Percentiles rank a stretch among this genome's conserved stretches.
Evolutionary conservation across 2,888 invertebrate genomes (phyloP).

Genomic region (Neocrepidodera transversa): DNA sequence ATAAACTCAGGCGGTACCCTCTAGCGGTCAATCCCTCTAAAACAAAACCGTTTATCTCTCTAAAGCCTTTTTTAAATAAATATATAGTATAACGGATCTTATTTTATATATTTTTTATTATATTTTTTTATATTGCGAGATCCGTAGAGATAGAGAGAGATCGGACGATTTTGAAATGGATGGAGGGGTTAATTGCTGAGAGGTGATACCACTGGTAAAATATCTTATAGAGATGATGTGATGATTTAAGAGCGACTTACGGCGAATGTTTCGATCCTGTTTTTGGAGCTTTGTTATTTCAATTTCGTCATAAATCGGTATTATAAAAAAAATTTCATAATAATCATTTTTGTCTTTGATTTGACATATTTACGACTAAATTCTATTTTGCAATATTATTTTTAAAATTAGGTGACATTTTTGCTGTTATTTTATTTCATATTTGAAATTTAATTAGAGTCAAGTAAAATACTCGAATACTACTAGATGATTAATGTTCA

Average conservation of each 20-base stretch:
- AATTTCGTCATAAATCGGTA: too few species aligned
- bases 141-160: conserved; percentile 11
- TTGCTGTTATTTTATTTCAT: too few species aligned
- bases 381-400: too few species aligned
- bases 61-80: too few species aligned
- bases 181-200: not conserved
- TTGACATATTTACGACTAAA: too few species aligned
- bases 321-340: too few species aligned
- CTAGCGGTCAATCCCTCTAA: conserved; percentile 1
- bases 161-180: not conserved
- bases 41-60: not conserved
- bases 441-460: too few species aligned
- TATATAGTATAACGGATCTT: conserved; percentile 14
- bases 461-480: too few species aligned
- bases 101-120: conserved; percentile 29
- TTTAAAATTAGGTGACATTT: too few species aligned
- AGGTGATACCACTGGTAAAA: conserved; percentile 19
- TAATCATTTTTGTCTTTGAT: too few species aligned
- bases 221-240: conserved; percentile 50
- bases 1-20: conserved; percentile 43
- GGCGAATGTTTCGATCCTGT: not conserved
- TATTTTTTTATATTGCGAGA: conserved; percentile 27
- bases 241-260: conserved; percentile 4
- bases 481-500: too few species aligned
- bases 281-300: too few species aligned